Evolutionary conservation across 2,113 vertebrate genomes (phyloP).

Genomic region (Candoia aspera): DNA sequence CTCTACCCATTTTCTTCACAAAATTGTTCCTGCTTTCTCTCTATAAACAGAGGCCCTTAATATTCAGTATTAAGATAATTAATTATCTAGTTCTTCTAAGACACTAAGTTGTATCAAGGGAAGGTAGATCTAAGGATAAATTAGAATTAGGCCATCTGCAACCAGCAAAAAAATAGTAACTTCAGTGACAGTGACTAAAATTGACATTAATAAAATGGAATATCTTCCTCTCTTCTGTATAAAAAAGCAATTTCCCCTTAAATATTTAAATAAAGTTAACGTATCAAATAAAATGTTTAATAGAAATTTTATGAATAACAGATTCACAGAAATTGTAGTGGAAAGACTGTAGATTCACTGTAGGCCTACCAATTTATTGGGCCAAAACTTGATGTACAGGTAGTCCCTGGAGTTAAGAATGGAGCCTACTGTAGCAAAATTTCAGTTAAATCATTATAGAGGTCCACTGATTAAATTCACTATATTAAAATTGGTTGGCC

Average conservation of each 20-base stretch:
- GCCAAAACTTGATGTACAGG: not conserved
- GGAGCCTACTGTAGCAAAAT: no score
- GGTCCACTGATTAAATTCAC: not conserved
- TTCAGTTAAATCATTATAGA: not conserved
- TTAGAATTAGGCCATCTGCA: no score
- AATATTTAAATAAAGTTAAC: not conserved
- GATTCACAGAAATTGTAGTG: not conserved
- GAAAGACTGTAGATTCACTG: not conserved
- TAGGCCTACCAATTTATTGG: not conserved
- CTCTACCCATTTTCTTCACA: not conserved
- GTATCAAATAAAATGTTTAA: not conserved
- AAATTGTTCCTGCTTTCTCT: not conserved
- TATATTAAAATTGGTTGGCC: not conserved
- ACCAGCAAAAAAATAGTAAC: not conserved
- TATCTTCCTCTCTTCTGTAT: not conserved
- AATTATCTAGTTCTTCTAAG: not conserved
- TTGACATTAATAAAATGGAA: not conserved
- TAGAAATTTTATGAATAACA: slow-evolving; percentile 18
- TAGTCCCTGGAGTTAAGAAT: no score
- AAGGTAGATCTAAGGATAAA: not conserved
- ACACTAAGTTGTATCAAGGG: not conserved
- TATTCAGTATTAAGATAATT: no score
- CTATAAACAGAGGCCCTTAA: not conserved
- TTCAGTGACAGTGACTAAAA: not conserved
- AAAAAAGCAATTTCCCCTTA: not conserved